Evolutionary conservation across 2,797 vertebrate species (phyloP), one percentile per base, ranked within the genome.

Genomic region (Loriculus beryllinus): DNA sequence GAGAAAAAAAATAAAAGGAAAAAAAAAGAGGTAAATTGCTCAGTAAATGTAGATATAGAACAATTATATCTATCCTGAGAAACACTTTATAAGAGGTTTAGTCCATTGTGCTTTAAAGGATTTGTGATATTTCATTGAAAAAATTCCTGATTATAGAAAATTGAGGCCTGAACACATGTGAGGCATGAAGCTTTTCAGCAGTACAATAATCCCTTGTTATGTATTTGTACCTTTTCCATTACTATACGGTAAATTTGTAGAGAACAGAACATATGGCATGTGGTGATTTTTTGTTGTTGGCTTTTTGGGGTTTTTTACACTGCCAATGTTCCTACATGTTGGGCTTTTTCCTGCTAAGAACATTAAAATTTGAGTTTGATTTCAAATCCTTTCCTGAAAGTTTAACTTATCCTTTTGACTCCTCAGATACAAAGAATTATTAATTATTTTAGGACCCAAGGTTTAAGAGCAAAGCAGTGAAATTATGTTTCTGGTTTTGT

Each of bases 71-170:
- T 59, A 54, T 33, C 22, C 40, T 49, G 81, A 76, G 43, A 72
- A 82, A 78, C 28, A 39, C 28, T 39, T 16, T 40, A 70, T 52
- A 48, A 71, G 45, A 31, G 81, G 76, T 45, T 71, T 49, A 86
- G 15, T 74, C 17, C 31, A 79, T 78, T 88, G n/a, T 68, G 84
- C 89, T 76, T 95, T 87, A 95, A 71, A 82, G 47, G 42, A 95
- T 92, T 97, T 97, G 43, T 77, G 62, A 57, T 68, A 31, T 86
- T 94, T 96, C 94, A 95, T 87, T 95, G 88, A 94, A 88, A 96
- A 96, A 63, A 29, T 88, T 95, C 75, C 81, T 81, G 60, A 91
- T 96, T 91, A 85, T 29, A 48, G 52, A 94, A 96, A 93, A 88
- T 20, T 68, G 77, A 63, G 37, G 71, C 49, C 82, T 62, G 71